A percentile compares a stretch with the other conserved stretches of the same genome.
phyloP scores from a whole-genome alignment of 1,140 invertebrate species.

The Pseudomyrmex gracilis region DNA sequence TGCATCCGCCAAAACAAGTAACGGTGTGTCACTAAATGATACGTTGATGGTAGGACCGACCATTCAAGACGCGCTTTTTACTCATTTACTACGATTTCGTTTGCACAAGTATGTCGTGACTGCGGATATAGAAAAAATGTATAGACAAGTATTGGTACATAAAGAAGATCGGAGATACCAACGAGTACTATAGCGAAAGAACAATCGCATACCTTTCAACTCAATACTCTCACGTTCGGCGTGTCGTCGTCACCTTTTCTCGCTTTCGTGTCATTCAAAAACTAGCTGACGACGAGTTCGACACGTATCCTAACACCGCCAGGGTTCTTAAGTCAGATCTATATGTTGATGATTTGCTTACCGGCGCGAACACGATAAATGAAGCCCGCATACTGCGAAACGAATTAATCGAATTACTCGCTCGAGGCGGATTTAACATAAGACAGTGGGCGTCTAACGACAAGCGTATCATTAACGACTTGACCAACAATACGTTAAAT shows the following conservation, averaged over 20 bases:
- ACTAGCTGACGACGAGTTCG: constrained; percentile 70
- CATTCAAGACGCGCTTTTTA: constrained; percentile 67
- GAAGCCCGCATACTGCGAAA: neutral
- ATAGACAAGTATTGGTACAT: constrained; percentile 73
- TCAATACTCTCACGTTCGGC: constrained; percentile 80
- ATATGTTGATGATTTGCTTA: constrained; percentile 84
- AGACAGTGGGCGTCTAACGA: constrained; percentile 9
- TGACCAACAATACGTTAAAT: neutral
- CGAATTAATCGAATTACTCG: constrained; percentile 12
- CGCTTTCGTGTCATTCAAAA: constrained; percentile 74
- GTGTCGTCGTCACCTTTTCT: constrained; percentile 77
- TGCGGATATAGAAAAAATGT: constrained; percentile 78
- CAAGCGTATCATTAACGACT: neutral
- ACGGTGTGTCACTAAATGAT: constrained; percentile 70
- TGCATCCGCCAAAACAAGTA: neutral
- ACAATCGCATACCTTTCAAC: constrained; percentile 69
- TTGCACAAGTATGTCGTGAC: constrained; percentile 39
- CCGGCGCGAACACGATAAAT: constrained; percentile 51
- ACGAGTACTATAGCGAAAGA: constrained; percentile 75
- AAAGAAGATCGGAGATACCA: constrained; percentile 70
- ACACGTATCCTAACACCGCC: constrained; percentile 67
- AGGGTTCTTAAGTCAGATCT: constrained; percentile 77
- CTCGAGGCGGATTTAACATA: neutral
- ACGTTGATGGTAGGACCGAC: constrained; percentile 69
- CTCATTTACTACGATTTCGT: constrained; percentile 54